Conservation (phyloP, 2,888 invertebrate genomes). For the Odontothrips loti region DNA sequence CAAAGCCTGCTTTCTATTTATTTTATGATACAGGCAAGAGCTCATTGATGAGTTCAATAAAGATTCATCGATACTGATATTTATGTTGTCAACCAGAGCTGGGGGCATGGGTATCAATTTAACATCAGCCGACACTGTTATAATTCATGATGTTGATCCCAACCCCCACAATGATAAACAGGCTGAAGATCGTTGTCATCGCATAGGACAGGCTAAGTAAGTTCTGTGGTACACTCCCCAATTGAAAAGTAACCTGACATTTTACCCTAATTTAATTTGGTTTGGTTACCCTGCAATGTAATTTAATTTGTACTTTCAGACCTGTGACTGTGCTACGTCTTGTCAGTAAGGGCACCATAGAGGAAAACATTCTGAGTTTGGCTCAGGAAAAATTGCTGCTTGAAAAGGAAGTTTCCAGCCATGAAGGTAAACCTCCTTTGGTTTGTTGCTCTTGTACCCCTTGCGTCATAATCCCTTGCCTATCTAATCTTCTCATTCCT, state of each 20-base stretch:
- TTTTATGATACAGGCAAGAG: slow-evolving; percentile 63
- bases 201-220: slow-evolving; percentile 62
- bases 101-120: slow-evolving; percentile 95
- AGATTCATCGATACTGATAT: slow-evolving; percentile 76
- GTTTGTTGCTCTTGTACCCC: slow-evolving; percentile 19
- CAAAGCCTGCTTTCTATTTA: not conserved
- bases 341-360: slow-evolving; percentile 80
- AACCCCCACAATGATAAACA: slow-evolving; percentile 98
- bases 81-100: slow-evolving; percentile 86
- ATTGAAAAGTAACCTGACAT: not conserved
- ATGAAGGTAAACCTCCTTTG: slow-evolving; percentile 7
- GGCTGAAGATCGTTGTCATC: slow-evolving; percentile 85
- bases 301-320: slow-evolving; percentile 47
- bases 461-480: not conserved
- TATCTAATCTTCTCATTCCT: not conserved
- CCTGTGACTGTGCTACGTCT: slow-evolving; percentile 83
- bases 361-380: slow-evolving; percentile 86
- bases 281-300: not conserved
- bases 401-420: slow-evolving; percentile 69
- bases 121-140: slow-evolving; percentile 90
- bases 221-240: not conserved
- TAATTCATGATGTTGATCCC: slow-evolving; percentile 96
- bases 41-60: slow-evolving; percentile 84
- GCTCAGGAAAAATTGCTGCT: slow-evolving; percentile 87
- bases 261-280: not conserved